These are phyloP conservation scores for Stichopus chloronotus DNA, from an alignment of 35 echinoderm and acorn worm species.

Conservation along the genomic window DNA sequence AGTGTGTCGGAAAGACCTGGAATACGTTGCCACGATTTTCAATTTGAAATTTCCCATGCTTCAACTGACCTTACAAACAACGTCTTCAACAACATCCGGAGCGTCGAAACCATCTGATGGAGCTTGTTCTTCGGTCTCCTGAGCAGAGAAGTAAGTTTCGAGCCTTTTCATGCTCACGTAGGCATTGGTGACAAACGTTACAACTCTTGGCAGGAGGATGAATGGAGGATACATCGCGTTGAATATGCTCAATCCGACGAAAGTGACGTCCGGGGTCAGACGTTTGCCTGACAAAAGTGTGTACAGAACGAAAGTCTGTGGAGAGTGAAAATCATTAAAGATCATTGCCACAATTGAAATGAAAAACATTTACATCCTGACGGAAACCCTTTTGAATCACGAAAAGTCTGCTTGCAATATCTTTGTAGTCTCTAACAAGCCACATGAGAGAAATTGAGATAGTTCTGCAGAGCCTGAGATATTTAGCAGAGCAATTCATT, in stretches of 20 bases:
- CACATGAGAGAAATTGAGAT: too few relatives aligned
- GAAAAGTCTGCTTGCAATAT: too few relatives aligned
- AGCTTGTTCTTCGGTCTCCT: conserved; percentile 38
- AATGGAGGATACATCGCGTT: conserved; percentile 56
- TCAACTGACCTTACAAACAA: conserved; percentile 24
- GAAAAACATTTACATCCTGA: too few relatives aligned
- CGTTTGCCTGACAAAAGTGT: conserved; percentile 38
- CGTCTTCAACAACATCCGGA: background rate
- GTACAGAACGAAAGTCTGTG: conserved; percentile 34
- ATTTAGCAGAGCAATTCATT: too few relatives aligned
- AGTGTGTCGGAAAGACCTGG: too few relatives aligned
- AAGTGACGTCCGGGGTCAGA: conserved; percentile 66
- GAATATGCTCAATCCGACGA: conserved; percentile 57
- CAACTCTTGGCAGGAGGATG: conserved; percentile 44
- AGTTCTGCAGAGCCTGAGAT: too few relatives aligned
- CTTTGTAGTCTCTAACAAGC: too few relatives aligned
- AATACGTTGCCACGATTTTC: too few relatives aligned
- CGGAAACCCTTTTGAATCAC: too few relatives aligned
- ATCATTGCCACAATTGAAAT: too few relatives aligned
- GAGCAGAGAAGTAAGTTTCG: conserved; percentile 43
- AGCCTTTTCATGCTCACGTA: conserved; percentile 53
- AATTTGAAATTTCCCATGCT: too few relatives aligned
- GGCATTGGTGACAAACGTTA: conserved; percentile 54
- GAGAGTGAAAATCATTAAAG: background rate
- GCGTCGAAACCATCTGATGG: background rate